A percentile compares a stretch with the other conserved stretches of the same genome.
phyloP scores from a whole-genome alignment of 2,113 vertebrate genomes.

The Sarotherodon lohbergeri region DNA sequence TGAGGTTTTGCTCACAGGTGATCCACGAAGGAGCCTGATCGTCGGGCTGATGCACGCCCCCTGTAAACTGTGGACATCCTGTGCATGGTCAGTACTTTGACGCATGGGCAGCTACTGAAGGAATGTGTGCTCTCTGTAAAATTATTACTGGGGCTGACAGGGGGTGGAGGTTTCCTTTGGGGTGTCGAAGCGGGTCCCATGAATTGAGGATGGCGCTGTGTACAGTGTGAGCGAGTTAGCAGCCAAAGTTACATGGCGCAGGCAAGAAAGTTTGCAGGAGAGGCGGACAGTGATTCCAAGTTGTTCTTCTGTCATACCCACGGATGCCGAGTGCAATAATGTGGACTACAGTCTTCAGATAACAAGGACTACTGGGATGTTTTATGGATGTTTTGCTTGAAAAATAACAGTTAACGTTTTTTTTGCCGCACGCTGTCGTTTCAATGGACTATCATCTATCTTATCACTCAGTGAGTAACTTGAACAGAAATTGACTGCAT shows the following conservation, averaged over 20 bases:
- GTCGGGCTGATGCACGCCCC: neutral
- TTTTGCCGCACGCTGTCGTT: conserved; percentile 36
- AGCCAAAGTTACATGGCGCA: conserved; percentile 74
- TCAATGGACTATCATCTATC: conserved; percentile 45
- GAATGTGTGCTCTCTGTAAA: neutral
- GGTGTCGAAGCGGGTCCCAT: conserved; percentile 56
- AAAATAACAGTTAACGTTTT: conserved; percentile 25
- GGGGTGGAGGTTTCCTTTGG: conserved; percentile 56
- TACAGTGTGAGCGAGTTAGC: conserved; percentile 66
- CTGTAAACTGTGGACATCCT: neutral
- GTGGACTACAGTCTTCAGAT: conserved; percentile 6
- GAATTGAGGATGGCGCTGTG: conserved; percentile 74
- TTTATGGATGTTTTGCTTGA: conserved; percentile 7
- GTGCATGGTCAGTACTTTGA: neutral
- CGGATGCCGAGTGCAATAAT: conserved; percentile 26
- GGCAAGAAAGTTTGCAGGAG: conserved; percentile 67
- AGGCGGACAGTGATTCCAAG: conserved; percentile 27
- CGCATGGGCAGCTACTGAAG: conserved; percentile 6
- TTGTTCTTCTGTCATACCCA: conserved; percentile 13
- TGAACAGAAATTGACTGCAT: conserved; percentile 24
- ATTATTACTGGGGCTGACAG: conserved; percentile 7
- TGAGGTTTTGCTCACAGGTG: neutral
- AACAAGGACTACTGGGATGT: neutral
- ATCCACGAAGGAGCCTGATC: neutral
- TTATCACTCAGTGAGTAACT: conserved; percentile 47